These are phyloP conservation scores for Mimas tiliae DNA, from an alignment of 2,888 invertebrate species.

Conservation along the genomic window DNA sequence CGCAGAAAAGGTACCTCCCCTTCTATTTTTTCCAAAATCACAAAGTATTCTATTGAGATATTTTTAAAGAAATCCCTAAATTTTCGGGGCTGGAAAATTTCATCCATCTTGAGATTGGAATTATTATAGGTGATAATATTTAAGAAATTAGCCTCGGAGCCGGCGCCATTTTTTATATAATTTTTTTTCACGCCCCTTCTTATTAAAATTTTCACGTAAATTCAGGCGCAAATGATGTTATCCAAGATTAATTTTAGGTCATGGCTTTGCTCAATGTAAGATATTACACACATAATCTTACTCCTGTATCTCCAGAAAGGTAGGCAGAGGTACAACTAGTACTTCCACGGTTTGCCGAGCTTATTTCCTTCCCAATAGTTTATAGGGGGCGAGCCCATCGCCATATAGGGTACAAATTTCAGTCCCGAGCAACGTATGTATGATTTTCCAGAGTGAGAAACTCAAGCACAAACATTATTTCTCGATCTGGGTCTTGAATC, in stretches of 20 bases:
- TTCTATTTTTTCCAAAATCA: not conserved
- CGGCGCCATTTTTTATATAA: constrained; percentile 5
- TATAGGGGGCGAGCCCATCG: no score
- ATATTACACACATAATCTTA: no score
- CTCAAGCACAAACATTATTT: no score
- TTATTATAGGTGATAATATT: constrained; percentile 20
- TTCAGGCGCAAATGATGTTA: not conserved
- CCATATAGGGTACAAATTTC: no score
- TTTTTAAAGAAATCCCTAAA: not conserved
- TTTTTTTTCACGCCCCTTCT: not conserved
- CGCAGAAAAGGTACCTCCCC: not conserved
- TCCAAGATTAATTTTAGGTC: not conserved
- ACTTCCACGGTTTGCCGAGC: no score
- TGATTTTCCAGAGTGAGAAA: no score
- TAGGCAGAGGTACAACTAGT: no score
- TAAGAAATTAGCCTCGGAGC: constrained; percentile 11
- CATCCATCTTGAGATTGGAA: constrained; percentile 23
- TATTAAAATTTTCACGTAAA: constrained; percentile 12
- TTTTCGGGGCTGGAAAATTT: constrained; percentile 1
- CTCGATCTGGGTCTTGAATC: no score
- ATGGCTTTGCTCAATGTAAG: not conserved
- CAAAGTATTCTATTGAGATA: constrained; percentile 8
- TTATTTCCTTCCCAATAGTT: no score
- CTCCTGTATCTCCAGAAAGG: no score
- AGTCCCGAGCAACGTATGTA: no score